Evolutionary conservation across 2,113 vertebrate genomes (phyloP).

Genomic region (Ellobius talpinus): DNA sequence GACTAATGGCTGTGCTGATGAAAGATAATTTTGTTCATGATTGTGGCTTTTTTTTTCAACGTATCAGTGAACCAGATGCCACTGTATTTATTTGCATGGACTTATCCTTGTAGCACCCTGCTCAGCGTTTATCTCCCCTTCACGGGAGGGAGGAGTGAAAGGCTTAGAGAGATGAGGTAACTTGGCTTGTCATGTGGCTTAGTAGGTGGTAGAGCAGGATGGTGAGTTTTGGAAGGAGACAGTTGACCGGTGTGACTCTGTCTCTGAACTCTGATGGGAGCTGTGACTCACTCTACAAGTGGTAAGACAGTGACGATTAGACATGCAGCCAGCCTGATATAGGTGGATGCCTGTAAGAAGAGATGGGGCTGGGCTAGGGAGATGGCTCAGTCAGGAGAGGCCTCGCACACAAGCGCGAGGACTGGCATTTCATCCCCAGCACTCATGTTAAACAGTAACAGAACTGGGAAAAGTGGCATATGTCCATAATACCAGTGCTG

Average conservation of each 20-base stretch:
- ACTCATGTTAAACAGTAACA: neutral
- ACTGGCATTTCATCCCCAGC: neutral
- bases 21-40: neutral
- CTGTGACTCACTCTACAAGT: rapidly evolving
- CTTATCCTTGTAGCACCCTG: neutral
- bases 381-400: neutral
- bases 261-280: neutral
- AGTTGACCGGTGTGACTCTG: neutral
- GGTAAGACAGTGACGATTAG: neutral
- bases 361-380: neutral
- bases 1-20: neutral
- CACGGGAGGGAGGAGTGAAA: neutral
- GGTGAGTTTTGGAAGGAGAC: neutral
- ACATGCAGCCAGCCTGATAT: neutral
- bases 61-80: neutral
- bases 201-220: neutral
- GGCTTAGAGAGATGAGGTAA: neutral
- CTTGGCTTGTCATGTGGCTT: neutral
- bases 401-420: neutral
- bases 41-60: neutral
- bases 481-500: neutral
- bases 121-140: neutral
- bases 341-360: neutral
- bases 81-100: neutral
- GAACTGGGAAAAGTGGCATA: neutral